A percentile compares a stretch with the other conserved stretches of the same genome.
phyloP scores from a whole-genome alignment of 2,888 invertebrate species.

The Tribolium freemani region DNA sequence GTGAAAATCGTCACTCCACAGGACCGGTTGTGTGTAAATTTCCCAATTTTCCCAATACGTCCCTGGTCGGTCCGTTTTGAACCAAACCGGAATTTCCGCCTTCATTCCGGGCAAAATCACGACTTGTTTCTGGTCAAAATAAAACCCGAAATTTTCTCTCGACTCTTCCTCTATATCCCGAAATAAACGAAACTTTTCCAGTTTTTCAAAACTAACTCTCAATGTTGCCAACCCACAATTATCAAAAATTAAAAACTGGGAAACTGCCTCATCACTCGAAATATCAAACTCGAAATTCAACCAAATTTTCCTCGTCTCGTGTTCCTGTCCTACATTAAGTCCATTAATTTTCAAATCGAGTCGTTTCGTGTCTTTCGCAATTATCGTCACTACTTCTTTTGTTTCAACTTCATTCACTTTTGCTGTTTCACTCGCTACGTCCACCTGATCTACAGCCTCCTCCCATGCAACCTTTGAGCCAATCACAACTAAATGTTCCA shows the following conservation, averaged over 20 bases:
- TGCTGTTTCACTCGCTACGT: background rate
- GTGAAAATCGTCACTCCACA: slow-evolving; percentile 17
- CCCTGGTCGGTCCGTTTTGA: slow-evolving; percentile 3
- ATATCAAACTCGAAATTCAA: slow-evolving; percentile 21
- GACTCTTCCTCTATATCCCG: too few species aligned
- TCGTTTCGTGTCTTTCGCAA: background rate
- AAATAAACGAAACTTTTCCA: slow-evolving; percentile 20
- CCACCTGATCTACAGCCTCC: background rate
- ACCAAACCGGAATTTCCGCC: slow-evolving; percentile 19
- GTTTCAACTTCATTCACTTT: background rate
- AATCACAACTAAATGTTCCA: slow-evolving; percentile 55
- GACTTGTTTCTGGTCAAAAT: slow-evolving; percentile 23
- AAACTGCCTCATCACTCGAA: background rate
- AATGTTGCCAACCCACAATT: slow-evolving; percentile 11
- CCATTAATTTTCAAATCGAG: background rate
- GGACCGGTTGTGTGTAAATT: background rate
- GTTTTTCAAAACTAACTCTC: slow-evolving; percentile 20
- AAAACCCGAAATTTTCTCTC: slow-evolving; percentile 17
- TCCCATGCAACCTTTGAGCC: slow-evolving; percentile 49
- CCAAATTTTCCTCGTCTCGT: background rate
- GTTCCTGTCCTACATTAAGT: background rate
- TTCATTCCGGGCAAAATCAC: slow-evolving; percentile 11
- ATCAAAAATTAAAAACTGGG: slow-evolving; percentile 7
- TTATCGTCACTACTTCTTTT: background rate
- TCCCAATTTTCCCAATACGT: slow-evolving; percentile 26